Base-by-base conservation (phyloP, 2,888 invertebrate genomes). In the Drosophila stalkeri region DNA sequence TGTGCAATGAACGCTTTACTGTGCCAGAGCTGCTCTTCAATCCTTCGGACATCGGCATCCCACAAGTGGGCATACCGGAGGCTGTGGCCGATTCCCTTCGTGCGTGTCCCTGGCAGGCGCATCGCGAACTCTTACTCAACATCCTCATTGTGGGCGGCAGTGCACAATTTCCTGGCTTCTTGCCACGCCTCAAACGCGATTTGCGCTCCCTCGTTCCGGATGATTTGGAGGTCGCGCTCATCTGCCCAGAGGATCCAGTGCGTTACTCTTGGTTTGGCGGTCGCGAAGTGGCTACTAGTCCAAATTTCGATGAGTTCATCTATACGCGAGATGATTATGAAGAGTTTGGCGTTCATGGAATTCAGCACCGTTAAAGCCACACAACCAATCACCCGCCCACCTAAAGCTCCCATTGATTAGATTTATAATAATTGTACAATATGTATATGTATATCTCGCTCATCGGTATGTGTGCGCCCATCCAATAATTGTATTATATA, bases 21-120 rank as follows among this genome's bases (percentile, higher is more conserved):
- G 96, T 99, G 54, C 99, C 99, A 0, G 99, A 99, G 93, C 94
- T 99, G 3, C 93, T 99, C 4, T 99, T 99, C 91, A 95, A 97
- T 91, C 99, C 99, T 0, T 97, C 97, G 2, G 99, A 99, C 92
- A 96, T 99, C 43, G 99, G 98, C 0, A 97, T 99, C 73, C 95
- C 96, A 62, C 91, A 95, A 93, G 98, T 98, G 96, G 99, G 99
- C 0, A 96, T 99, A 71, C 95, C 97, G 0, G 99, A 99, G 94
- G 96, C 97, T 0, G 95, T 99, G 8, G 95, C 97, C 64, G 94
- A 97, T 89, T 94, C 96, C 0, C 95, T 99, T n/a, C 94, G 95
- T 60, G 93, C 94, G 0, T 97, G 97, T 80, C 96, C 97, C 0
- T 94, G 95, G 86, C 95, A 96, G 83, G 93, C 97, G 56, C 96